Evolutionary conservation across 2,797 vertebrate species (phyloP).

Genomic region (Esox masquinongy): DNA sequence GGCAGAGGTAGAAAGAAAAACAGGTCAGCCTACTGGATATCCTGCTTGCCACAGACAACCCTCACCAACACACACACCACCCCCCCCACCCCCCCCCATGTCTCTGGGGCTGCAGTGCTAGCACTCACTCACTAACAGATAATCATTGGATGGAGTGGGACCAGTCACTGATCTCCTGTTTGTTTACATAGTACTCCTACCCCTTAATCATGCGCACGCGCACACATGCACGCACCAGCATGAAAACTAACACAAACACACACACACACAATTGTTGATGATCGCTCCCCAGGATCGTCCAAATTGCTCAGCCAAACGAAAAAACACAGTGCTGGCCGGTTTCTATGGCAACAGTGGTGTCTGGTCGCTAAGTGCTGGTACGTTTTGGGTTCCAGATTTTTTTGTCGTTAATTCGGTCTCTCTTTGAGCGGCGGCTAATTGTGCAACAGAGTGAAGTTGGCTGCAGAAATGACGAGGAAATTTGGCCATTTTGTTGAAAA

Average conservation of each 20-base stretch:
- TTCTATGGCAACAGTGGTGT: slow-evolving; percentile 63
- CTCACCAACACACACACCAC: neutral
- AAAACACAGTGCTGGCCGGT: slow-evolving; percentile 45
- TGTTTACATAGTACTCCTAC: slow-evolving; percentile 54
- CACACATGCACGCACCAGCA: neutral
- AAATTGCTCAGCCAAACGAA: slow-evolving; percentile 43
- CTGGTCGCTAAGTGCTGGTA: slow-evolving; percentile 32
- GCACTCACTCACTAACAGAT: slow-evolving; percentile 37
- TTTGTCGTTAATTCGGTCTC: slow-evolving; percentile 33
- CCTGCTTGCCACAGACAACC: neutral
- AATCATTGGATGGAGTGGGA: slow-evolving; percentile 38
- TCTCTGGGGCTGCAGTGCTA: neutral
- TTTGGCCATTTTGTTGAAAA: neutral
- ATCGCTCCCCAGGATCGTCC: slow-evolving; percentile 20
- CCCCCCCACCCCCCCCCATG: slow-evolving; percentile 19
- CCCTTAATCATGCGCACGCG: slow-evolving; percentile 18
- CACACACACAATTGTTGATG: neutral
- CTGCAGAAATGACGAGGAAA: neutral
- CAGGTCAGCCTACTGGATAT: neutral
- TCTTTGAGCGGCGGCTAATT: slow-evolving; percentile 18
- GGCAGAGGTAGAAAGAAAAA: slow-evolving; percentile 22
- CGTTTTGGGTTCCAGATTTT: neutral
- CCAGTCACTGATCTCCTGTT: slow-evolving; percentile 22
- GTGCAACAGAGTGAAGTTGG: neutral
- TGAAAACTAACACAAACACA: neutral